Percentiles rank a stretch among this genome's conserved stretches.
phyloP scores from a whole-genome alignment of 2,888 invertebrate genomes.

The Cosmia trapezina region DNA sequence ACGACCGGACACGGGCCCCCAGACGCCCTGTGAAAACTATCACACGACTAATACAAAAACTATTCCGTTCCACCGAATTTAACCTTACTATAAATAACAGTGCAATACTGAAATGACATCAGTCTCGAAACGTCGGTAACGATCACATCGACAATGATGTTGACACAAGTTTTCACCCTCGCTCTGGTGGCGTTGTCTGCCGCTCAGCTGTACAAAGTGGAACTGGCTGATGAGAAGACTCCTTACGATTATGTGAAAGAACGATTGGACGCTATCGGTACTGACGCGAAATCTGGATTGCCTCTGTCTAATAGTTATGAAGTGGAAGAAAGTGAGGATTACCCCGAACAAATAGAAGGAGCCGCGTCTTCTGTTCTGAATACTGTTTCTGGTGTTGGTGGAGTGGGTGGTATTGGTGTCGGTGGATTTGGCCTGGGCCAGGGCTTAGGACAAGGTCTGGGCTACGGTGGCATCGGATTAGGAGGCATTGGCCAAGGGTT shows the following conservation, averaged over 20 bases:
- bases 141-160: constrained; percentile 77
- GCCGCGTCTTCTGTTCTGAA: constrained; percentile 85
- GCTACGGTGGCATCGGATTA: constrained; percentile 70
- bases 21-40: constrained; percentile 84
- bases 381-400: constrained; percentile 80
- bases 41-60: constrained; percentile 78
- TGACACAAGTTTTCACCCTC: constrained; percentile 77
- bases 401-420: constrained; percentile 69
- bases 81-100: constrained; percentile 87
- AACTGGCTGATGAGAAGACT: constrained; percentile 83
- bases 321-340: constrained; percentile 91
- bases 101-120: constrained; percentile 85
- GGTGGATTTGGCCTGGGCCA: constrained; percentile 66
- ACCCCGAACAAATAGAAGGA: constrained; percentile 86
- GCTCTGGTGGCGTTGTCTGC: constrained; percentile 73
- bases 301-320: constrained; percentile 89
- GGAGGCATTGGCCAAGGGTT: constrained; percentile 68
- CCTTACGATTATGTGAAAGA: constrained; percentile 87
- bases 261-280: constrained; percentile 79
- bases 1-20: constrained; percentile 82
- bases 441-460: constrained; percentile 63
- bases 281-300: constrained; percentile 79
- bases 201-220: constrained; percentile 77
- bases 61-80: constrained; percentile 86
- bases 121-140: constrained; percentile 83